Evolutionary conservation across 1,140 invertebrate genomes (phyloP).

Genomic region (Eurosta solidaginis): DNA sequence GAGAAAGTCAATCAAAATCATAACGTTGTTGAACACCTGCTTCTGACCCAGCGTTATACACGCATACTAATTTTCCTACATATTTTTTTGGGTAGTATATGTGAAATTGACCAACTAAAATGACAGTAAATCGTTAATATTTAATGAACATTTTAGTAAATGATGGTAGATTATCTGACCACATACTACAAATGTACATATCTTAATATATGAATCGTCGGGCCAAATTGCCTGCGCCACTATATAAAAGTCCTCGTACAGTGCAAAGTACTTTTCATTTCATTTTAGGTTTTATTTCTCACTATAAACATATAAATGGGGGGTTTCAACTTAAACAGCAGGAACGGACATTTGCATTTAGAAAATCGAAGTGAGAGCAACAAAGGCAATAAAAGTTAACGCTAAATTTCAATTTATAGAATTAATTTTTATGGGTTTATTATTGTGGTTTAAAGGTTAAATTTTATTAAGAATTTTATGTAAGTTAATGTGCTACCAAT

Average conservation of each 20-base stretch:
- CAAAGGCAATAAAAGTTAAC: neutral
- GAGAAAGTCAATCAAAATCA: neutral
- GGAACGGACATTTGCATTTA: neutral
- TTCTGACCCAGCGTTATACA: neutral
- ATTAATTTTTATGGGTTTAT: neutral
- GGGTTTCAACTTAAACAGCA: neutral
- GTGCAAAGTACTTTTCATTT: neutral
- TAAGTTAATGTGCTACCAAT: neutral
- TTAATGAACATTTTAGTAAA: conserved; percentile 48
- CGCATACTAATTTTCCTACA: neutral
- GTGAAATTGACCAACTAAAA: conserved; percentile 15
- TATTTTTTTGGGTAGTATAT: neutral
- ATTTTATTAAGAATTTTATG: neutral
- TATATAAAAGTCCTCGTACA: neutral
- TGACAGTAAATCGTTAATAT: conserved; percentile 56
- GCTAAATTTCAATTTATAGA: neutral
- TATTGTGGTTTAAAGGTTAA: neutral
- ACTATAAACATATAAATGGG: neutral
- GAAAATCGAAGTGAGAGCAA: neutral
- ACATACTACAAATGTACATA: neutral
- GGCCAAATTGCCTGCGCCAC: neutral
- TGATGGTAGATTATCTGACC: neutral
- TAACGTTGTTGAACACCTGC: neutral
- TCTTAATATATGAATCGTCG: neutral
- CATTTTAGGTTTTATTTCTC: neutral